Percentiles rank a stretch among this genome's conserved stretches.
phyloP scores from a whole-genome alignment of 2,888 invertebrate genomes.

The Frankliniella intonsa region DNA sequence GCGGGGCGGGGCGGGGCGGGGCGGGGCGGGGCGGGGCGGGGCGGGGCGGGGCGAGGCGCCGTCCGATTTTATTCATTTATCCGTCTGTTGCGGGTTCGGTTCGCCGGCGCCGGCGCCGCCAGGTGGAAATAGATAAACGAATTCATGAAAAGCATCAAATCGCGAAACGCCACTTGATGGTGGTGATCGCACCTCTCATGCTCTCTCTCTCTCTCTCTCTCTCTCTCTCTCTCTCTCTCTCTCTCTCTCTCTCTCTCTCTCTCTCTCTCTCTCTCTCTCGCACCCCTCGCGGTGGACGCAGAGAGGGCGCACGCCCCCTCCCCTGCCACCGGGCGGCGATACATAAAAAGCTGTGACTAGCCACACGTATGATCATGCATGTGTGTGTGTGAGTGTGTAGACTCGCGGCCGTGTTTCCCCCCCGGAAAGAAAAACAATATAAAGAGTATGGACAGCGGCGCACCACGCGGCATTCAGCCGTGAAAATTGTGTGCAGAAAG shows the following conservation, averaged over 20 bases:
- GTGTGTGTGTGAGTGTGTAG: constrained; percentile 15
- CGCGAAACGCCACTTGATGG: not conserved
- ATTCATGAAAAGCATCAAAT: not conserved
- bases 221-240: not conserved
- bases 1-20: not conserved
- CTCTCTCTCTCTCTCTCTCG: not conserved
- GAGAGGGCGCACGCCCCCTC: no score
- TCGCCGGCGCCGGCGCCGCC: not conserved
- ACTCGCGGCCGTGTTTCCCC: not conserved
- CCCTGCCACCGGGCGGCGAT: not conserved
- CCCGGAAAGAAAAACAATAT: not conserved
- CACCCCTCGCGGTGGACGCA: not conserved
- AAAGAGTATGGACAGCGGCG: constrained; percentile 10
- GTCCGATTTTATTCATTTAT: constrained; percentile 1
- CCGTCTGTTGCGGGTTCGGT: not conserved
- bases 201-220: not conserved
- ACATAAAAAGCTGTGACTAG: constrained; percentile 20
- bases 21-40: not conserved
- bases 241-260: not conserved
- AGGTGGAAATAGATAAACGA: constrained; percentile 3
- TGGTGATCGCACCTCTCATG: no score
- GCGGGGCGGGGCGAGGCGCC: not conserved
- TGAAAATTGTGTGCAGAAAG: not conserved
- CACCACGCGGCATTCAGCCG: constrained; percentile 2
- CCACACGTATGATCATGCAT: constrained; percentile 7